Conservation (phyloP, 2,888 invertebrate genomes). For the Chrysodeixis includens region DNA sequence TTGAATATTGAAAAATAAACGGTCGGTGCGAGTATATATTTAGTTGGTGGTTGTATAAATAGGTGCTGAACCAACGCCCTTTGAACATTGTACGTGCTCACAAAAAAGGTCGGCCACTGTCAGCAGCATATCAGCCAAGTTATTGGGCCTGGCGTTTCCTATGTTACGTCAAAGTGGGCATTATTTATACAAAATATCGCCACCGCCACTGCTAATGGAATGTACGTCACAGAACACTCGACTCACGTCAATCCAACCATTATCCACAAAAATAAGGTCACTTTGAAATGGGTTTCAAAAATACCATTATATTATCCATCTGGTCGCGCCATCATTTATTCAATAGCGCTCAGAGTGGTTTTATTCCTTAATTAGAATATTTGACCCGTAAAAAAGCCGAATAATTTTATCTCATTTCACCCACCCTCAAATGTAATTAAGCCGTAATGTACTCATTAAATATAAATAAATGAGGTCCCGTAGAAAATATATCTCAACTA, state of each 20-base stretch:
- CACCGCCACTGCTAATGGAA: conserved; percentile 56
- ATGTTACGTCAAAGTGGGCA: conserved; percentile 42
- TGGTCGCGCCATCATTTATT: conserved; percentile 75
- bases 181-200: conserved; percentile 62
- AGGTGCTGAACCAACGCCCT: conserved; percentile 29
- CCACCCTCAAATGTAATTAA: conserved; percentile 58
- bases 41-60: conserved; percentile 11
- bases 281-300: conserved; percentile 74
- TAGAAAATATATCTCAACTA: conserved; percentile 63
- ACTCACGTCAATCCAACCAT: conserved; percentile 56
- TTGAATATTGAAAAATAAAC: no score
- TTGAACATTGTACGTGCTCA: conserved; percentile 44
- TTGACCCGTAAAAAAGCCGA: conserved; percentile 19
- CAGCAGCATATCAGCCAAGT: conserved; percentile 36
- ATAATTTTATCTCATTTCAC: conserved; percentile 44
- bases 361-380: conserved; percentile 48
- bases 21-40: no score
- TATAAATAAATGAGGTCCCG: conserved; percentile 50
- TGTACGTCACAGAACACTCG: conserved; percentile 51
- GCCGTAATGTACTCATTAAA: conserved; percentile 51
- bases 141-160: conserved; percentile 22
- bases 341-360: conserved; percentile 65
- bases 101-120: conserved; percentile 45
- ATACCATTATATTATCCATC: conserved; percentile 75
- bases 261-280: conserved; percentile 65